These are phyloP conservation scores for Menura novaehollandiae DNA, from an alignment of 2,113 vertebrate species.

Conservation along the genomic window DNA sequence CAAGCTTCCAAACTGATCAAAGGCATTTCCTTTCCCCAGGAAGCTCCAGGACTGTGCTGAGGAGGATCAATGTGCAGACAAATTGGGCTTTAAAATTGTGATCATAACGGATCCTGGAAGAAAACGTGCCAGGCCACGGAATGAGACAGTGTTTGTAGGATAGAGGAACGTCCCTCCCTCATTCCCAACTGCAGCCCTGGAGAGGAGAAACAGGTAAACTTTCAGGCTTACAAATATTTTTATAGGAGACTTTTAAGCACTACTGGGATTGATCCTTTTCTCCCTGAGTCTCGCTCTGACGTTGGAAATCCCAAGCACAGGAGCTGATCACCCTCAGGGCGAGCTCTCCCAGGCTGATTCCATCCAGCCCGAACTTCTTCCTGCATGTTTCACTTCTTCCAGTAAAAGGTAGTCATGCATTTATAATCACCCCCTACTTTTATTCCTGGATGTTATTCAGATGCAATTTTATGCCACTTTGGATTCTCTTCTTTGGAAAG, in stretches of 20 bases:
- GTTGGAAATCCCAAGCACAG: not conserved
- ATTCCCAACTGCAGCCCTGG: accelerated
- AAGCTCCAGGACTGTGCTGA: accelerated
- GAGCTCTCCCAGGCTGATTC: not conserved
- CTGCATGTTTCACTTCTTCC: not conserved
- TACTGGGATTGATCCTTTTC: not conserved
- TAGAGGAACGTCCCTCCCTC: not conserved
- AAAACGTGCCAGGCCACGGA: not conserved
- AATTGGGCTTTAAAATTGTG: not conserved
- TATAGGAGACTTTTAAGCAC: not conserved
- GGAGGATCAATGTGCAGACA: not conserved
- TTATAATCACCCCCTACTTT: not conserved
- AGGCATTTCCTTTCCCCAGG: not conserved
- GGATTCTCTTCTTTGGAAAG: slow-evolving; percentile 61
- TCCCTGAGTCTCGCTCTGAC: not conserved
- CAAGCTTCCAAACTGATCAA: not conserved
- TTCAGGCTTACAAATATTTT: not conserved
- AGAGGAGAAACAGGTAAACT: not conserved
- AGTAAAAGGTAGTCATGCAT: slow-evolving; percentile 43
- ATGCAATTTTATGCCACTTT: not conserved
- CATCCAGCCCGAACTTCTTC: not conserved
- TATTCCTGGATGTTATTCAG: slow-evolving; percentile 34
- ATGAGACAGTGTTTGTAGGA: accelerated
- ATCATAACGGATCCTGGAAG: not conserved
- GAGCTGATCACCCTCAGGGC: not conserved